Percentiles rank a stretch among this genome's conserved stretches.
Evolutionary conservation across 2,797 vertebrate genomes (phyloP).

Genomic region (Ceryle rudis): DNA sequence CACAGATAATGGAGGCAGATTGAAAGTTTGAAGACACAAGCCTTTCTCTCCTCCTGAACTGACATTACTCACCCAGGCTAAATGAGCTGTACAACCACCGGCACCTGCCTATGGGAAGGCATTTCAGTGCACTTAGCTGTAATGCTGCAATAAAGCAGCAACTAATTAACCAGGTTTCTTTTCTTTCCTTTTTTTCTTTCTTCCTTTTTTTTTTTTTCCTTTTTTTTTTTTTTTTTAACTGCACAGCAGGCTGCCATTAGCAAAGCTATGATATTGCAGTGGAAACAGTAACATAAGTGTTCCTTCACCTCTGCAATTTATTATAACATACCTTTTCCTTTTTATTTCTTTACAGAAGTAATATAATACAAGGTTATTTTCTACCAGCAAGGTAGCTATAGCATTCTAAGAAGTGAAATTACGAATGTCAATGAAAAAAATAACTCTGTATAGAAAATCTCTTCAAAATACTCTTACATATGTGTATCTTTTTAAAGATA

Average conservation of each 20-base stretch:
- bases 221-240: not conserved
- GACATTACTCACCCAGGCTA: conserved; percentile 87
- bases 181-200: not conserved
- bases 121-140: conserved; percentile 67
- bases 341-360: conserved; percentile 4
- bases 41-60: conserved; percentile 81
- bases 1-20: conserved; percentile 83
- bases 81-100: conserved; percentile 83
- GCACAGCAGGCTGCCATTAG: conserved; percentile 51
- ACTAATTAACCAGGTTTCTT: conserved; percentile 66
- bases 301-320: conserved; percentile 39
- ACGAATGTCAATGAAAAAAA: conserved; percentile 16
- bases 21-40: conserved; percentile 82
- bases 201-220: not conserved
- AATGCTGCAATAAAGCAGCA: conserved; percentile 72
- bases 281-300: conserved; percentile 34
- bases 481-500: conserved; percentile 23
- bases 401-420: not conserved
- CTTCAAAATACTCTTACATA: not conserved
- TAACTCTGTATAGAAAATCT: not conserved
- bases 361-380: conserved; percentile 42
- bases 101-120: conserved; percentile 77
- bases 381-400: not conserved
- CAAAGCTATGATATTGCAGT: conserved; percentile 51
- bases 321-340: not conserved